A percentile compares a stretch with the other conserved stretches of the same genome.
These are phyloP conservation scores for Pocillopora meandrina DNA, from an alignment of 92 coral and sea anemone species.

Conservation along the genomic window DNA sequence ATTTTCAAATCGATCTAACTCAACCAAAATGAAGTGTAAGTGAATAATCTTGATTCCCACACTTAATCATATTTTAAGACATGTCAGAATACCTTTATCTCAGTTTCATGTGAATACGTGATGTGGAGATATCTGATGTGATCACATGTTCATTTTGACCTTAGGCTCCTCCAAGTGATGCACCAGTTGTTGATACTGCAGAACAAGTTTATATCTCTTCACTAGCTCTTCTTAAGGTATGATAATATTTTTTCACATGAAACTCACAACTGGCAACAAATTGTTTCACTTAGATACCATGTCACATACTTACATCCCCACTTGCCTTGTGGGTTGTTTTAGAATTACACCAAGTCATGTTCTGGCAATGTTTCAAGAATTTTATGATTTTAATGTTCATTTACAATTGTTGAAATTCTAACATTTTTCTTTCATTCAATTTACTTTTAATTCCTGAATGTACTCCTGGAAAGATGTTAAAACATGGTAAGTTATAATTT, in stretches of 20 bases:
- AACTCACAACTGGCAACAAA: too few relatives aligned
- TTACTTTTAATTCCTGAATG: background rate
- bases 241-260: background rate
- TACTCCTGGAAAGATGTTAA: constrained; percentile 71
- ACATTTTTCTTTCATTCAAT: background rate
- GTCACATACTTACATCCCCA: too few relatives aligned
- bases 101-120: background rate
- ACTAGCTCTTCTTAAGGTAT: constrained; percentile 87
- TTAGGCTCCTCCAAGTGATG: constrained; percentile 81
- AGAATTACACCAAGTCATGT: background rate
- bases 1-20: too few relatives aligned
- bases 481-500: constrained; percentile 84
- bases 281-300: too few relatives aligned
- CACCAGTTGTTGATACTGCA: constrained; percentile 97
- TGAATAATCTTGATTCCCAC: too few relatives aligned
- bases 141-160: background rate
- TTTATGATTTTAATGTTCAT: background rate
- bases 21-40: too few relatives aligned
- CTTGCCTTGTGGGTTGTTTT: too few relatives aligned
- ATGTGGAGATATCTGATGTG: background rate
- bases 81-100: too few relatives aligned
- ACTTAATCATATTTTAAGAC: too few relatives aligned
- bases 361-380: background rate
- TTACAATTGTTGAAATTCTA: background rate
- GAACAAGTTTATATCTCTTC: constrained; percentile 98